Percentiles rank a stretch among this genome's conserved stretches.
Conservation (phyloP, 92 coral and sea anemone species). For the Porites evermanni region DNA sequence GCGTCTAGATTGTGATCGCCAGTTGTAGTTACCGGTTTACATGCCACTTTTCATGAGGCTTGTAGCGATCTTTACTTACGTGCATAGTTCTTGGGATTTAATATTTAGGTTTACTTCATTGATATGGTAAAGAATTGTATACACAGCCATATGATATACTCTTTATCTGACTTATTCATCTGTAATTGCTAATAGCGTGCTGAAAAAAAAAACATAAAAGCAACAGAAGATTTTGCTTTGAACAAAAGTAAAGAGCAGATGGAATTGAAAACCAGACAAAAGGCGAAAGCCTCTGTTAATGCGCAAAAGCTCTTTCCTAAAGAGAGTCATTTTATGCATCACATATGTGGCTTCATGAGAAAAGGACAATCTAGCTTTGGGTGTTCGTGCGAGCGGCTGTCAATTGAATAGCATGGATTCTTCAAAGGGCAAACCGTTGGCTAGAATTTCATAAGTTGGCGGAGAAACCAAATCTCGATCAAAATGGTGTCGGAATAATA, state of each 20-base stretch:
- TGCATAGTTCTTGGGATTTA: too few relatives aligned
- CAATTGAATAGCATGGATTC: slow-evolving; percentile 14
- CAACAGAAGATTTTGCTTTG: slow-evolving; percentile 1
- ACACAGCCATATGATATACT: slow-evolving; percentile 10
- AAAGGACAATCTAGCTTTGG: background rate
- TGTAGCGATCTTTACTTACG: too few relatives aligned
- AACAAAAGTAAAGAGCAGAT: slow-evolving; percentile 22
- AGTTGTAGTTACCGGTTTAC: too few relatives aligned
- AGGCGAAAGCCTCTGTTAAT: background rate
- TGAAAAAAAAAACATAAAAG: background rate
- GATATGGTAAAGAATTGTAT: slow-evolving; percentile 6
- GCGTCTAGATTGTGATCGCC: too few relatives aligned
- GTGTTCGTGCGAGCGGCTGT: background rate
- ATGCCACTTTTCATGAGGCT: background rate
- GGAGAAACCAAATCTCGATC: background rate
- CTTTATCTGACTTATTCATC: slow-evolving; percentile 6
- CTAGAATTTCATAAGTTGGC: slow-evolving; percentile 4
- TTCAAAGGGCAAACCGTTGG: slow-evolving; percentile 27
- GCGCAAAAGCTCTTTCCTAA: background rate
- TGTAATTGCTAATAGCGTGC: slow-evolving; percentile 17
- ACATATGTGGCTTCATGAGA: slow-evolving; percentile 9
- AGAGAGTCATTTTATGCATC: background rate
- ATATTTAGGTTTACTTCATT: slow-evolving; percentile 8
- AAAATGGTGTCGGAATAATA: background rate
- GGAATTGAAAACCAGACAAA: slow-evolving; percentile 10